Conservation (phyloP, 1,140 invertebrate genomes). For the Diabrotica virgifera region DNA sequence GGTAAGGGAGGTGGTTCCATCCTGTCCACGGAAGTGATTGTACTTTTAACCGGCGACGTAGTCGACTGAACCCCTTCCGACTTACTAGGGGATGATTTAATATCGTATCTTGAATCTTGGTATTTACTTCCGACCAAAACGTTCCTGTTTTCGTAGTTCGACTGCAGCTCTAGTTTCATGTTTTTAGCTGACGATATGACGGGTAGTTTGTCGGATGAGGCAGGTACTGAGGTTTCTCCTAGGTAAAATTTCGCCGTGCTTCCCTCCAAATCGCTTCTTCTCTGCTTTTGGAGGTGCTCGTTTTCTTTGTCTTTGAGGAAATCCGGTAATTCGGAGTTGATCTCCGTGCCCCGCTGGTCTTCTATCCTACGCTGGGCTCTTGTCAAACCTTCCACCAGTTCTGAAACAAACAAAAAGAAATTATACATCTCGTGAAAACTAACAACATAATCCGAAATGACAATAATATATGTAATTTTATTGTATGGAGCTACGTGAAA, state of each 20-base stretch:
- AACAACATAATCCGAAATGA: conserved; percentile 1
- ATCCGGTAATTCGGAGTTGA: conserved; percentile 77
- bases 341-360: conserved; percentile 78
- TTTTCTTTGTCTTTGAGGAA: conserved; percentile 66
- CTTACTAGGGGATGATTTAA: conserved; percentile 24
- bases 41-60: conserved; percentile 32
- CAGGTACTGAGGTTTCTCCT: conserved; percentile 3
- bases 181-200: conserved; percentile 13
- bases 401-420: conserved; percentile 33
- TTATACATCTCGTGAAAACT: background rate
- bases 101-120: background rate
- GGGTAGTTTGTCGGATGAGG: background rate
- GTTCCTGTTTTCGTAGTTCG: conserved; percentile 35
- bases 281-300: conserved; percentile 28
- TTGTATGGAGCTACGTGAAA: too few relatives aligned
- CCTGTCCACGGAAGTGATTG: conserved; percentile 37
- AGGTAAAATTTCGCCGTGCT: conserved; percentile 12
- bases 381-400: conserved; percentile 69
- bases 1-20: conserved; percentile 54
- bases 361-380: conserved; percentile 73
- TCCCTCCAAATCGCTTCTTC: conserved; percentile 4
- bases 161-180: background rate
- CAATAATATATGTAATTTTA: too few relatives aligned
- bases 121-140: conserved; percentile 8
- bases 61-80: conserved; percentile 25